Evolutionary conservation across 2,797 vertebrate species (phyloP).

Genomic region (Chromis chromis): DNA sequence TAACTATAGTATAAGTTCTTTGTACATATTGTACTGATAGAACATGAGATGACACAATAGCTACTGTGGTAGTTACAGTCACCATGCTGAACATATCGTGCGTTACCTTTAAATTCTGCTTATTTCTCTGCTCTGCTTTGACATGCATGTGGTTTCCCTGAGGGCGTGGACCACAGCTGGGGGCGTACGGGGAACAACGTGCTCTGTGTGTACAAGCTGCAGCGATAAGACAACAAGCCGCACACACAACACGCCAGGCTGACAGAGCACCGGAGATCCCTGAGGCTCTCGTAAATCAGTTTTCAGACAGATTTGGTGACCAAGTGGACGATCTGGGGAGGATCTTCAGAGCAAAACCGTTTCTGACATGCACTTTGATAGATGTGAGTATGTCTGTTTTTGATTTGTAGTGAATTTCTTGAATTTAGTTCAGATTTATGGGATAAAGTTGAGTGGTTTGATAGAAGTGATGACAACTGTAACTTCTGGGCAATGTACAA

Average conservation of each 20-base stretch:
- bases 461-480: background rate
- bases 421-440: background rate
- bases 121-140: background rate
- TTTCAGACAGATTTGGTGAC: slow-evolving; percentile 23
- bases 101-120: no score
- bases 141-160: slow-evolving; percentile 42
- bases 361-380: slow-evolving; percentile 89
- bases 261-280: slow-evolving; percentile 23
- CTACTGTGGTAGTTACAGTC: no score
- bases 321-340: slow-evolving; percentile 66
- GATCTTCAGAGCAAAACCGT: slow-evolving; percentile 69
- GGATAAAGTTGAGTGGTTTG: background rate
- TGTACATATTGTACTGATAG: no score
- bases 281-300: slow-evolving; percentile 19
- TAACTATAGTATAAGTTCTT: no score
- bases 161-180: slow-evolving; percentile 49
- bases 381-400: slow-evolving; percentile 79
- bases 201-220: slow-evolving; percentile 55
- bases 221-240: slow-evolving; percentile 33
- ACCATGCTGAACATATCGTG: no score
- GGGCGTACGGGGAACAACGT: slow-evolving; percentile 53
- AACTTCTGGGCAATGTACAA: background rate
- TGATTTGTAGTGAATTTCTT: background rate
- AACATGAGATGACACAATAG: no score
- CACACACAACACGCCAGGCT: background rate